phyloP scores from a whole-genome alignment of 2,797 vertebrate genomes.

The Coregonus ussuriensis region DNA sequence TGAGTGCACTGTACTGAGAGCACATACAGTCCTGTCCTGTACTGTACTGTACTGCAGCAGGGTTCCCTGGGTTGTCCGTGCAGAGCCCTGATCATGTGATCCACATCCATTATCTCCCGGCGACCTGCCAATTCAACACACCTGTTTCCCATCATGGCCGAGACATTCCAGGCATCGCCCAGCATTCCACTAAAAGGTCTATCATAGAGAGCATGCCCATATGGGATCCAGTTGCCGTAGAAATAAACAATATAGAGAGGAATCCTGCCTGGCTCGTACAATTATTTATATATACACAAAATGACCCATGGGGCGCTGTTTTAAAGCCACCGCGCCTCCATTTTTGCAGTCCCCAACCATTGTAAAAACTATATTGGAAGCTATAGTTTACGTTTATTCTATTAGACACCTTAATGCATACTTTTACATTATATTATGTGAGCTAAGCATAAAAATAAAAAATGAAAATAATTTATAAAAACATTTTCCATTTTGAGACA shows the following conservation, averaged over 20 bases:
- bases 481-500: too few species aligned
- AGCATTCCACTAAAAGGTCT: conserved; percentile 49
- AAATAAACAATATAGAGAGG: conserved; percentile 29
- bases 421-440: too few species aligned
- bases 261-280: neutral
- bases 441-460: too few species aligned
- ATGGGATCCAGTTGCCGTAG: conserved; percentile 34
- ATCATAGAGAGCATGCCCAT: conserved; percentile 29
- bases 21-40: conserved; percentile 6
- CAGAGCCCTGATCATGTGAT: conserved; percentile 29
- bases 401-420: too few species aligned
- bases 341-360: too few species aligned
- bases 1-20: conserved; percentile 19
- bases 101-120: conserved; percentile 56
- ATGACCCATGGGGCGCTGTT: too few species aligned
- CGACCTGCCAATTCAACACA: conserved; percentile 53
- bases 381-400: too few species aligned
- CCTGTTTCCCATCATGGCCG: conserved; percentile 65
- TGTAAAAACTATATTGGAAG: too few species aligned
- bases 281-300: too few species aligned
- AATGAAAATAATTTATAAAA: too few species aligned
- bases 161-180: conserved; percentile 60
- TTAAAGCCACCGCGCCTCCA: too few species aligned
- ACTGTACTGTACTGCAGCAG: conserved; percentile 15
- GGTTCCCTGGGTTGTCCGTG: conserved; percentile 26